phyloP scores from a whole-genome alignment of 2,888 invertebrate species.

The Acrocera orbiculus region DNA sequence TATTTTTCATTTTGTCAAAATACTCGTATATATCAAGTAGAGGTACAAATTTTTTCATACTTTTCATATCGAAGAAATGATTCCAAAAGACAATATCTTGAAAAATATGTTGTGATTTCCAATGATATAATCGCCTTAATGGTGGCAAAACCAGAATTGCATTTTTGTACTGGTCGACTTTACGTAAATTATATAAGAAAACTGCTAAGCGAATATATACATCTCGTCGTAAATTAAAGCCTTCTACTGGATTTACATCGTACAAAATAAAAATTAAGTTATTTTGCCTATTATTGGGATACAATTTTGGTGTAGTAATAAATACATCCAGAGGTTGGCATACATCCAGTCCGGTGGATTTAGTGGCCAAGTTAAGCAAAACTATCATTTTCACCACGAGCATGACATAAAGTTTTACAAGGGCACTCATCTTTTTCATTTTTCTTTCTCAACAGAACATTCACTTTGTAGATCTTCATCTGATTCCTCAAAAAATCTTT shows the following conservation, averaged over 20 bases:
- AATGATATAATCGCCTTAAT: slow-evolving; percentile 82
- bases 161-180: slow-evolving; percentile 30
- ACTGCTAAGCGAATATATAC: slow-evolving; percentile 88
- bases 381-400: too few relatives aligned
- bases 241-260: slow-evolving; percentile 89
- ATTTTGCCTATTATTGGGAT: too few relatives aligned
- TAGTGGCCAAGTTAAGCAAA: too few relatives aligned
- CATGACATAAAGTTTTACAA: too few relatives aligned
- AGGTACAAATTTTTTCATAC: slow-evolving; percentile 51
- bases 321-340: too few relatives aligned
- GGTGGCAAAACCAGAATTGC: slow-evolving; percentile 73
- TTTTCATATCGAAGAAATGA: slow-evolving; percentile 65
- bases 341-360: too few relatives aligned
- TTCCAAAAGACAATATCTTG: slow-evolving; percentile 60
- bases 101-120: slow-evolving; percentile 44
- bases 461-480: too few relatives aligned
- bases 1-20: slow-evolving; percentile 37
- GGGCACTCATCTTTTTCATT: too few relatives aligned
- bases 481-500: too few relatives aligned
- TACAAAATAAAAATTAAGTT: slow-evolving; percentile 55
- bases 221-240: slow-evolving; percentile 90
- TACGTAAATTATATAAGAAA: slow-evolving; percentile 51
- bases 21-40: slow-evolving; percentile 76
- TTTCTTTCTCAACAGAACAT: too few relatives aligned
- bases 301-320: too few relatives aligned